These are phyloP conservation scores for Tretioscincus oriximinensis DNA, from an alignment of 2,113 vertebrate species.

Conservation along the genomic window DNA sequence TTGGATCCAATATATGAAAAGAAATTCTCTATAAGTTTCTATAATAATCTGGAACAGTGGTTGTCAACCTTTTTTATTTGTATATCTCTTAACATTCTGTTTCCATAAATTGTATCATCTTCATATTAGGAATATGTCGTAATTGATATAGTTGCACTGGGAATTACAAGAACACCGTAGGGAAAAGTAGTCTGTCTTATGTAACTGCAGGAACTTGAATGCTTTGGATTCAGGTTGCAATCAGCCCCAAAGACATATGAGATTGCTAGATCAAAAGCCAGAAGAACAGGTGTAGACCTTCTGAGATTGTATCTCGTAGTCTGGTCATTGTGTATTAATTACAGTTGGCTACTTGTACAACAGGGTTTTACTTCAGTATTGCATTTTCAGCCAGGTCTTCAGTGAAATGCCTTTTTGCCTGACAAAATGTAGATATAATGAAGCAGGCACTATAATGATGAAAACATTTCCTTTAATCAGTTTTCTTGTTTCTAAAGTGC, in stretches of 20 bases:
- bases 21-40: too few species aligned
- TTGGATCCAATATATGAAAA: too few species aligned
- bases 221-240: constrained; percentile 43
- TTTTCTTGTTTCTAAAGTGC: not conserved
- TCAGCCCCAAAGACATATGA: constrained; percentile 34
- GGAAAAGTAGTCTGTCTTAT: constrained; percentile 39
- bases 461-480: not conserved
- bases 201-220: constrained; percentile 46
- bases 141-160: too few species aligned
- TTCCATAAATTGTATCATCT: too few species aligned
- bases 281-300: constrained; percentile 58
- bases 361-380: constrained; percentile 56
- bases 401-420: constrained; percentile 40
- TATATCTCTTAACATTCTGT: too few species aligned
- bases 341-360: constrained; percentile 62
- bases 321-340: constrained; percentile 59
- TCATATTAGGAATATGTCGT: too few species aligned
- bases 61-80: too few species aligned
- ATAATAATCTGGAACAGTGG: too few species aligned
- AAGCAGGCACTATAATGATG: constrained; percentile 36
- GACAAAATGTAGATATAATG: constrained; percentile 39
- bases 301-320: constrained; percentile 63
- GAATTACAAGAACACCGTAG: not conserved
- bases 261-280: constrained; percentile 59
- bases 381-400: constrained; percentile 57